Evolutionary conservation across 1,140 invertebrate genomes (phyloP), one percentile per base, ranked within the genome.

Genomic region (Anoplolepis gracilipes): DNA sequence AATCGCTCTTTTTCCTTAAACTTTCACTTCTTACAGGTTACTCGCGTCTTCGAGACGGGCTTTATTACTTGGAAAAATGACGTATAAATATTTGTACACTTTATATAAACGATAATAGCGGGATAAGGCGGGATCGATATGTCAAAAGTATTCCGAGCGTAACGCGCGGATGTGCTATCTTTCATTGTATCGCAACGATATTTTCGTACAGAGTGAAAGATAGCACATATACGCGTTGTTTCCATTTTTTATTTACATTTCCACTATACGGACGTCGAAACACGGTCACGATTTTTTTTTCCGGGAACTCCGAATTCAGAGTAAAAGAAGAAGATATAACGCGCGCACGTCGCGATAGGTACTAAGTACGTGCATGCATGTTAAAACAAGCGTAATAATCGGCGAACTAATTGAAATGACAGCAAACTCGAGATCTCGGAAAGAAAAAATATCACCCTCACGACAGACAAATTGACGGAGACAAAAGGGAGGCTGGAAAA

Each of bases 91-190:
- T 61, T 7, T 19, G 11, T 13, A 53, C 62, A 33, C 11, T 42
- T 78, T 8, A n/a, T n/a, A n/a, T n/a, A 10, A 25, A 4, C 33
- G 67, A 82, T 30, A 61, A 42, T 72, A 59, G 72, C 67, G 7
- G 46, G 16, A 49, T 30, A 59, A 73, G 25, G 78, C 36, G 67
- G 67, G 53, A 82, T 82, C 78, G 78, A 72, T 82, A 82, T 61
- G 78, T 82, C 78, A 72, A 72, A 82, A 28, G 53, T 19, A 30
- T 22, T 7, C 73, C 25, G 16, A 13, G 10, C 25, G 53, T 16
- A 42, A 33, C 25, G 7, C 64, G 22, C 5, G 30, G 49, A 81
- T n/a, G n/a, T n/a, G n/a, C n/a, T n/a, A n/a, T n/a, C n/a, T n/a
- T n/a, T n/a, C n/a, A n/a, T n/a, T n/a, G n/a, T n/a, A n/a, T n/a